phyloP scores from a whole-genome alignment of 1,140 invertebrate species.

The Xylocopa sonorina region DNA sequence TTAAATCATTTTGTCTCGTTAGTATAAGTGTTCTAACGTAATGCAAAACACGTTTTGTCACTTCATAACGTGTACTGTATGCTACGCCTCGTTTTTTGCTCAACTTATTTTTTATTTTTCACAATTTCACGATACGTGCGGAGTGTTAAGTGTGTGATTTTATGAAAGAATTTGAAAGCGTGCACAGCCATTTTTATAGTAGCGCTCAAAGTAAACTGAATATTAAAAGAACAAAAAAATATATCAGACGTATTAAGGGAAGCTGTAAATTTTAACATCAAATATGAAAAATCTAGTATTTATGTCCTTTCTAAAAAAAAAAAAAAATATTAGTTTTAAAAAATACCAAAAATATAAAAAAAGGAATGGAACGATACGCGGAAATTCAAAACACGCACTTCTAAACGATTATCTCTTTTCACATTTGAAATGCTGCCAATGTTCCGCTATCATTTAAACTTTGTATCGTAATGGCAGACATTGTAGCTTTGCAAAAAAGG shows the following conservation, averaged over 20 bases:
- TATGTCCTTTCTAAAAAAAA: conserved; percentile 30
- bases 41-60: conserved; percentile 64
- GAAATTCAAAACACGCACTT: conserved; percentile 26
- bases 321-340: conserved; percentile 29
- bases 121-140: conserved; percentile 56
- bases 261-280: conserved; percentile 24
- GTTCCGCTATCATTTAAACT: conserved; percentile 40
- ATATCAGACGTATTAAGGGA: conserved; percentile 30
- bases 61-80: conserved; percentile 54
- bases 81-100: conserved; percentile 68
- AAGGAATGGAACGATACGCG: conserved; percentile 7
- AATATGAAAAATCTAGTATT: conserved; percentile 29
- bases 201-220: conserved; percentile 55
- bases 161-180: conserved; percentile 58
- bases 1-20: conserved; percentile 61
- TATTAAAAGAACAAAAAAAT: conserved; percentile 27
- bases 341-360: conserved; percentile 16
- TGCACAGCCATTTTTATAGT: conserved; percentile 63
- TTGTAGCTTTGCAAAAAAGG: conserved; percentile 38
- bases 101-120: conserved; percentile 68
- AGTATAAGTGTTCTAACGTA: conserved; percentile 68
- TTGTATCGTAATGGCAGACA: conserved; percentile 39
- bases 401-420: conserved; percentile 35
- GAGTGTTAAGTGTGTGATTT: conserved; percentile 67
- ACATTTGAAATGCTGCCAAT: conserved; percentile 51